Percentiles rank a stretch among this genome's conserved stretches.
Evolutionary conservation across 35 echinoderm and acorn worm genomes (phyloP).

Genomic region (Stichopus chloronotus): DNA sequence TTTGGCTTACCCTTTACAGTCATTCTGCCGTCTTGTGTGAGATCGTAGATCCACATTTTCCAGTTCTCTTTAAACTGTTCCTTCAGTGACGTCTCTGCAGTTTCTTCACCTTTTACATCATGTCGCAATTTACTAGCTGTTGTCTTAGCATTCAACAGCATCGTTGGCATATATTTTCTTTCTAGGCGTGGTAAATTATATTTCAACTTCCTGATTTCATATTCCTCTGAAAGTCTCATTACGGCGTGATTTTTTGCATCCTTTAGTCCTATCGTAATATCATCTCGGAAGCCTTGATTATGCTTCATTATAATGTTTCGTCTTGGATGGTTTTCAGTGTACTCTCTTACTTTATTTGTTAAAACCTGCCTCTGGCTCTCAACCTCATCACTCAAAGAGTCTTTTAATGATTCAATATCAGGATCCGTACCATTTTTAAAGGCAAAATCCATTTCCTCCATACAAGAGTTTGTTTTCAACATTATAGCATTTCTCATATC

Average conservation of each 20-base stretch:
- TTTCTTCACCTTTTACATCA: no score
- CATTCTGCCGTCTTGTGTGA: no score
- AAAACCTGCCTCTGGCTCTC: not conserved
- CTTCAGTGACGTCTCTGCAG: no score
- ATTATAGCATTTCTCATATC: not conserved
- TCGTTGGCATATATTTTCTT: not conserved
- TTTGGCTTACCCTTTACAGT: no score
- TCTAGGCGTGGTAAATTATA: not conserved
- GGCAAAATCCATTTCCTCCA: not conserved
- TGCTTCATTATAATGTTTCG: not conserved
- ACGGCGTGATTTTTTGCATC: not conserved
- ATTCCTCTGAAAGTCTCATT: conserved; percentile 18
- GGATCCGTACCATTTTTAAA: not conserved
- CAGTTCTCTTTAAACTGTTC: no score
- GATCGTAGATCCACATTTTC: no score
- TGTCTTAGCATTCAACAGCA: no score
- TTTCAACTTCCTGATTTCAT: not conserved
- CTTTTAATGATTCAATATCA: not conserved
- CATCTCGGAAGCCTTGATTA: not conserved
- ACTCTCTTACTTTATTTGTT: not conserved
- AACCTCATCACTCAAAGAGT: not conserved
- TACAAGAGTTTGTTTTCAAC: not conserved
- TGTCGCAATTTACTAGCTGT: no score
- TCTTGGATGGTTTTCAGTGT: not conserved
- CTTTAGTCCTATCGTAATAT: not conserved